Base-by-base conservation (phyloP, 2,888 invertebrate species). In the Zaprionus obscuricornis region DNA sequence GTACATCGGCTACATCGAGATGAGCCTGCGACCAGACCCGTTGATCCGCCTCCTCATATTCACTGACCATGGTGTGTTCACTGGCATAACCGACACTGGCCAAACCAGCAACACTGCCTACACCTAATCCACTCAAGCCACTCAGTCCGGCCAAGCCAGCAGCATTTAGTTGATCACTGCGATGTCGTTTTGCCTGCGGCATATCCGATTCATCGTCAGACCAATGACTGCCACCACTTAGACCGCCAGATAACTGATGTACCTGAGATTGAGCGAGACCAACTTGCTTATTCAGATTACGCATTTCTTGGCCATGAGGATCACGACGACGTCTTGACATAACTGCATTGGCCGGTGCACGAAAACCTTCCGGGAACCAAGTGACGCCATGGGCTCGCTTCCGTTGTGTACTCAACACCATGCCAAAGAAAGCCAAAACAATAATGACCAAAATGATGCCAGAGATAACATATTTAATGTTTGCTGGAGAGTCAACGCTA, bases 311-410 rank as follows among this genome's bases (percentile, higher is more conserved):
- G 0, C 98, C 98, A 87, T 97, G 98, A 0, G 97, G 97, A 0
- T 96, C 96, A 7, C 97, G 93, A 18, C 97, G 92, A 7, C 96
- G 92, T 0, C 96, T 95, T 8, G 95, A 91, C 1, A 95, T 92
- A 0, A 95, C 93, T 0, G 94, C 93, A 3, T 93, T 93, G 55
- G 93, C 94, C 0, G 94, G 93, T 0, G 94, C 91, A 2, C 97
- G 93, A 87, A 98, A 98, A 0, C 97, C 98, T 91, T 98, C 98
- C 0, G 98, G 98, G 92, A 98, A 98, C 98, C 98, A 98, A 0
- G 98, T 98, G 27, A 97, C 95, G 0, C 97, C 98, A 0, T 95
- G 95, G 0, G 96, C 96, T 2, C 96, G 93, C 90, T 97, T 98
- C 6, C 96, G 92, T 70, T 97, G 95, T 0, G 96, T 95, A 0